Base-by-base conservation (phyloP, 1,140 invertebrate species). In the Zaprionus kolodkinae region DNA sequence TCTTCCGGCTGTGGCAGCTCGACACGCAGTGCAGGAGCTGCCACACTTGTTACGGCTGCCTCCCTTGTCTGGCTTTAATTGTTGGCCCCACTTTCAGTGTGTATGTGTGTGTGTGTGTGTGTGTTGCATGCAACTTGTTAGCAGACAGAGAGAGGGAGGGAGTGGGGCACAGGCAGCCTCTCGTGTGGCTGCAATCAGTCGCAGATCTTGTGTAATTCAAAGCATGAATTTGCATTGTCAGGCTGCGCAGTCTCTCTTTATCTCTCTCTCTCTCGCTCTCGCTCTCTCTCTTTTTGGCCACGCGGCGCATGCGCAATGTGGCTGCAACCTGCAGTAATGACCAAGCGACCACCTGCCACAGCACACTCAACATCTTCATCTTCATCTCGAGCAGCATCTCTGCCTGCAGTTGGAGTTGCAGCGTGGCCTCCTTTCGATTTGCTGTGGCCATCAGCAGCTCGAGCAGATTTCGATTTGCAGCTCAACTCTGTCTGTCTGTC, bases 401-500 rank as follows among this genome's bases (percentile, higher is more conserved):
- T 15, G 17, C 0, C 9, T 65, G 13, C 40, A 73, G 43, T 55
- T 30, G 56, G 40, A 50, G 50, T 55, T 30, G 56, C 50, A 50
- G 50, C n/a, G 66, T 87, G 83, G 75, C 83, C 83, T 87, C 83
- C 83, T 84, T 88, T 88, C 83, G 64, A 70, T 88, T 64, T 48
- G 56, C 33, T 67, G 61, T 72, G 52, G 70, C 57, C 81, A 80
- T 38, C 54, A 25, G 27, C 27, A 30, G 27, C 33, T 64, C 54
- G 76, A 83, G 72, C 36, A 33, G 56, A 69, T 78, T 81, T 70
- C 66, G 27, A 21, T 21, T 21, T 21, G 21, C 21, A 27, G 45
- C 45, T 12, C 40, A 2, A 45, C 1, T 17, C 11, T 48, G 12
- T 48, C 6, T 48, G 15, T 48, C 9, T 21, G 13, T 48, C 0